A percentile compares a stretch with the other conserved stretches of the same genome.
Evolutionary conservation across 2,888 invertebrate genomes (phyloP).

Genomic region (Tiliacea citrago): DNA sequence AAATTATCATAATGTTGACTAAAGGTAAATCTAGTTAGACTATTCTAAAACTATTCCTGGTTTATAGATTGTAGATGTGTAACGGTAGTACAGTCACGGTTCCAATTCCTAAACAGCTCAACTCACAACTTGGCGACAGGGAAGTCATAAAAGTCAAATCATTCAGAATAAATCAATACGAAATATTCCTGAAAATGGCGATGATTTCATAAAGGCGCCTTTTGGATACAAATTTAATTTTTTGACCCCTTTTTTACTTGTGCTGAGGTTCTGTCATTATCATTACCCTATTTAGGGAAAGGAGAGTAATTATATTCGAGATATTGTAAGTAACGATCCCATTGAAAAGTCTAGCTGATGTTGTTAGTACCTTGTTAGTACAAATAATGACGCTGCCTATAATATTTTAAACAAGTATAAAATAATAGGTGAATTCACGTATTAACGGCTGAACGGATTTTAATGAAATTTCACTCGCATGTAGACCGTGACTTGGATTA

Average conservation of each 20-base stretch:
- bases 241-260: conserved; percentile 34
- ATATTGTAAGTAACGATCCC: not conserved
- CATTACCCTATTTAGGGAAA: conserved; percentile 12
- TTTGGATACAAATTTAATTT: conserved; percentile 30
- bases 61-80: too few species aligned
- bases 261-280: not conserved
- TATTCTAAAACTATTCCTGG: too few species aligned
- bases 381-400: not conserved
- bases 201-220: conserved; percentile 56
- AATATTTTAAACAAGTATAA: too few species aligned
- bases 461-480: not conserved
- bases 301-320: not conserved
- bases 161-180: conserved; percentile 50
- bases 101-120: conserved; percentile 3
- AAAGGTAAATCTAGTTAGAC: too few species aligned
- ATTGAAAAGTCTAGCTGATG: not conserved
- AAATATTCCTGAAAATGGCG: conserved; percentile 43
- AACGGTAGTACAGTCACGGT: not conserved
- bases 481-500: not conserved
- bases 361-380: too few species aligned
- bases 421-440: not conserved
- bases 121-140: conserved; percentile 44
- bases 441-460: not conserved
- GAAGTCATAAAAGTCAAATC: conserved; percentile 63
- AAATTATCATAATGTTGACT: too few species aligned